Base-by-base conservation (phyloP, 2,113 vertebrate species). In the Romanogobio albipinnatus region DNA sequence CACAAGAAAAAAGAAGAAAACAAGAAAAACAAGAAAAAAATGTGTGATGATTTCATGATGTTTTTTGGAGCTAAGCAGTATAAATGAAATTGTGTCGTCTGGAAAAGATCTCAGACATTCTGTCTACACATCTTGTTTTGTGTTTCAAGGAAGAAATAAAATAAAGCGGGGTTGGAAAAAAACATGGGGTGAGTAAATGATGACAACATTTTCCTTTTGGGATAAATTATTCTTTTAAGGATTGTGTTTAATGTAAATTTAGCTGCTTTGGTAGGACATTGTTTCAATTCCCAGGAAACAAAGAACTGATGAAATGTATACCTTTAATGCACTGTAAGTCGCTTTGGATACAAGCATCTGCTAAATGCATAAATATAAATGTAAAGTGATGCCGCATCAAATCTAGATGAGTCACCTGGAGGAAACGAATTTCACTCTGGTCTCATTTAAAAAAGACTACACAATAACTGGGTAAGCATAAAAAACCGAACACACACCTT, bases 391-490 rank as follows among this genome's bases (percentile, higher is more conserved):
- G 15, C 73, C 9, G 3, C 45, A 33, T 15, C 73, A 53, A 76
- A 53, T 53, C 14, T 76, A 49, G 24, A 76, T 33, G 14, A 29
- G 26, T 51, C 49, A 19, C 49, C 49, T 53, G 47, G 47, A 26
- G 15, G 33, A 53, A 53, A 53, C 45, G 33, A 4, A 17, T 29
- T 33, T 45, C 49, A 53, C 74, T 33, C 74, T 76, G 14, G 45
- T 76, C 74, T 76, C 26, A 1, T 51, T 74, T 53, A 75, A 17
- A 76, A 76, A 76, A 33, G 47, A 53, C 74, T 76, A 33, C 47
- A 76, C 26, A 76, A 76, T 53, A 53, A 76, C 24, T 33, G 47
- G 7, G 29, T 14, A 5, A 17, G 29, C 29, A 53, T 4, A 2
- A 76, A 33, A 70, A 76, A n/a, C 22, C 2, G 3, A 5, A 71